These are phyloP conservation scores for Rhincodon typus DNA, from an alignment of 2,797 vertebrate species.

Conservation along the genomic window DNA sequence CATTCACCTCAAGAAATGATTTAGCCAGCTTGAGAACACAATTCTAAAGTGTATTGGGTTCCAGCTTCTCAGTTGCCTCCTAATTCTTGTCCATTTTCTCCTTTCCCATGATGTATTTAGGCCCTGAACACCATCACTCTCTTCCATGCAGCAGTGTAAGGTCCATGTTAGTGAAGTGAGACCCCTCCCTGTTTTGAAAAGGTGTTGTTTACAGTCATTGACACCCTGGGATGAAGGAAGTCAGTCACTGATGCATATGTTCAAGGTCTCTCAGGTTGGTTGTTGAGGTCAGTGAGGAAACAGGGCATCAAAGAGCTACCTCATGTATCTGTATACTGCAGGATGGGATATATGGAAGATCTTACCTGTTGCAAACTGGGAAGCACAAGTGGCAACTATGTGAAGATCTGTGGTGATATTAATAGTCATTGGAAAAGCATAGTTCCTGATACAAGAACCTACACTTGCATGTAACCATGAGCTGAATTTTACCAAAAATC, in stretches of 20 bases:
- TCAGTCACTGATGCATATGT: background rate
- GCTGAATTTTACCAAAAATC: no score
- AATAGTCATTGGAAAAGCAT: background rate
- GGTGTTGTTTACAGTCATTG: no score
- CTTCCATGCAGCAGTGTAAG: background rate
- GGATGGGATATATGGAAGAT: no score
- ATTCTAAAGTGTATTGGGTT: background rate
- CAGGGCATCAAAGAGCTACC: background rate
- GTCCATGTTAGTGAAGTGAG: background rate
- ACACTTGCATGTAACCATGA: background rate
- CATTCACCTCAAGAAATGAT: background rate
- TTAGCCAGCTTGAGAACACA: background rate
- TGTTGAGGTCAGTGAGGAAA: background rate
- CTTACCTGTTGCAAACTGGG: background rate
- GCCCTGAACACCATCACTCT: background rate
- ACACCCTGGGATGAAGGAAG: background rate
- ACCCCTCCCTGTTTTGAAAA: background rate
- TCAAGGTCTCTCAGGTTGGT: background rate
- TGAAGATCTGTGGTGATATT: background rate
- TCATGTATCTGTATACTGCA: background rate
- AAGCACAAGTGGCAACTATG: background rate
- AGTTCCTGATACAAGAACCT: background rate
- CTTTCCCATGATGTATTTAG: background rate
- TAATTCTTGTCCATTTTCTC: background rate
- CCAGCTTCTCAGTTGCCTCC: background rate